phyloP scores from a whole-genome alignment of 2,888 invertebrate genomes.

The Mactromeris polynyma region DNA sequence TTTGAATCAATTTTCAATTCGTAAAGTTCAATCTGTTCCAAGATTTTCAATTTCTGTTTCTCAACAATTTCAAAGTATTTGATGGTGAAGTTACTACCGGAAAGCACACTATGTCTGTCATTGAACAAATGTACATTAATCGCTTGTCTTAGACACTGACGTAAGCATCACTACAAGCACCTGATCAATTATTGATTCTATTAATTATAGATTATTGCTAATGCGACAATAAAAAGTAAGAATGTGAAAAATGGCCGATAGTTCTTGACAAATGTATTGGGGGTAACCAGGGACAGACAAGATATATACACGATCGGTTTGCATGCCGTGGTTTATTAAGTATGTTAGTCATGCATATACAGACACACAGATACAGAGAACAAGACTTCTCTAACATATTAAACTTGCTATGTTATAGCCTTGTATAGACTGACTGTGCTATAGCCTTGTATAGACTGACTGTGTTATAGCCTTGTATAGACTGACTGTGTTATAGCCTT shows the following conservation, averaged over 20 bases:
- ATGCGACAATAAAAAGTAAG: neutral
- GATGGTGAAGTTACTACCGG: neutral
- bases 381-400: too few relatives aligned
- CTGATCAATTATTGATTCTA: neutral
- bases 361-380: too few relatives aligned
- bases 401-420: too few relatives aligned
- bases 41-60: neutral
- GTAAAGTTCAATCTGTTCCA: neutral
- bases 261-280: neutral
- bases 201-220: conserved; percentile 18
- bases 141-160: neutral
- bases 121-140: neutral
- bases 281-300: neutral
- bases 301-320: too few relatives aligned
- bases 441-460: too few relatives aligned
- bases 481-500: too few relatives aligned
- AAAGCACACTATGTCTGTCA: neutral
- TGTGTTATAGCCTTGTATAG: too few relatives aligned
- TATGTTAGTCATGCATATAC: too few relatives aligned
- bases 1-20: neutral
- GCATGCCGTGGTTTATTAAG: too few relatives aligned
- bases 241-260: neutral
- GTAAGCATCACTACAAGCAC: neutral
- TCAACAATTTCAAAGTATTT: neutral
- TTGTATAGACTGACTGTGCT: too few relatives aligned